A percentile compares a stretch with the other conserved stretches of the same genome.
Evolutionary conservation across 2,113 vertebrate species (phyloP).

Genomic region (Poeciliopsis occidentalis): DNA sequence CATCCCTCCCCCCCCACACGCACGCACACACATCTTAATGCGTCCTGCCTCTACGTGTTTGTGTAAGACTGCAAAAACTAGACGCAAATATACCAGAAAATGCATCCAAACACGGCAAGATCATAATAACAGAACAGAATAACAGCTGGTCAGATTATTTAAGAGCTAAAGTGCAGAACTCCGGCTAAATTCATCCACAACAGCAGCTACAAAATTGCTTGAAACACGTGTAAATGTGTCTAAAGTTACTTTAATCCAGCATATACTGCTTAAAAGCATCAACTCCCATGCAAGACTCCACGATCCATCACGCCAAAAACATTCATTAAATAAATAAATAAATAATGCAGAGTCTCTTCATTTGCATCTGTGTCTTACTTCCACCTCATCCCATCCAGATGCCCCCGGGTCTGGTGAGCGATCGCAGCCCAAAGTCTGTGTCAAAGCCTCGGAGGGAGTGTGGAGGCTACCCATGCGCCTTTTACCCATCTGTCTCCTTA

Average conservation of each 20-base stretch:
- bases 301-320: slow-evolving; percentile 2
- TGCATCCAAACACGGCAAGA: slow-evolving; percentile 2
- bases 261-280: slow-evolving; percentile 46
- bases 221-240: background rate
- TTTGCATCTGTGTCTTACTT: slow-evolving; percentile 13
- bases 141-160: background rate
- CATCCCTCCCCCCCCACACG: slow-evolving; percentile 6
- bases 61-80: slow-evolving; percentile 6
- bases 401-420: slow-evolving; percentile 29
- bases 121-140: background rate
- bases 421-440: slow-evolving; percentile 54
- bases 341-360: background rate
- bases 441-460: slow-evolving; percentile 44
- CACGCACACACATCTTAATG: slow-evolving; percentile 34
- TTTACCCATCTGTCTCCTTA: slow-evolving; percentile 64
- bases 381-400: slow-evolving; percentile 57
- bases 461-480: slow-evolving; percentile 49
- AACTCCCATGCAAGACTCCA: slow-evolving; percentile 42
- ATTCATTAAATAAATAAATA: slow-evolving; percentile 7
- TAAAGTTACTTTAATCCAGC: slow-evolving; percentile 11
- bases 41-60: slow-evolving; percentile 34
- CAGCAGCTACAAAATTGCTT: background rate
- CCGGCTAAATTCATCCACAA: background rate
- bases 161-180: background rate
- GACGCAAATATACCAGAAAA: slow-evolving; percentile 24